These are phyloP conservation scores for Chymomyza costata DNA, from an alignment of 1,140 invertebrate genomes.

Conservation along the genomic window DNA sequence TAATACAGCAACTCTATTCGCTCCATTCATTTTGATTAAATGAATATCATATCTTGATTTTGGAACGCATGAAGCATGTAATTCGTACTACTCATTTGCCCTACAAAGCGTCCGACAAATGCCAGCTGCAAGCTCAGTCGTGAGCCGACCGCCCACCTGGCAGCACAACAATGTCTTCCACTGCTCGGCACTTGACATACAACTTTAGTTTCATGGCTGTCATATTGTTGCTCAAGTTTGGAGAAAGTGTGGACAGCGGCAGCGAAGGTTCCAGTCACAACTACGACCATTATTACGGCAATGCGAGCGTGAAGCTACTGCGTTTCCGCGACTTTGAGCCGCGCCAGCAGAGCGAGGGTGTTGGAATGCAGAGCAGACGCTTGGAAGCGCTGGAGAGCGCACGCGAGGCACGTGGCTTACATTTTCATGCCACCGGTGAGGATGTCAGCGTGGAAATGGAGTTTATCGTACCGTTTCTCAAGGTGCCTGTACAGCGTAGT, in stretches of 20 bases:
- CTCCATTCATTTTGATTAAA: constrained; percentile 33
- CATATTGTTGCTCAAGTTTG: constrained; percentile 15
- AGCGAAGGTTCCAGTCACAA: constrained; percentile 15
- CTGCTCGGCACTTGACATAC: constrained; percentile 14
- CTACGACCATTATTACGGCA: constrained; percentile 34
- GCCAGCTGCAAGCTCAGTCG: constrained; percentile 25
- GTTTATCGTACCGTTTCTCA: constrained; percentile 58
- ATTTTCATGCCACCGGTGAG: constrained; percentile 53
- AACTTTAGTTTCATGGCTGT: constrained; percentile 18
- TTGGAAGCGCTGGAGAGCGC: neutral
- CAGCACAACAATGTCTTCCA: constrained; percentile 42
- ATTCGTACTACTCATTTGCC: constrained; percentile 23
- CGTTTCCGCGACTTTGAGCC: constrained; percentile 67
- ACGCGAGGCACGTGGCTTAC: constrained; percentile 55
- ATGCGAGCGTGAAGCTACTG: constrained; percentile 31
- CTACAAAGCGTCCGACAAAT: constrained; percentile 18
- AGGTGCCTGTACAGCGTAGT: constrained; percentile 46
- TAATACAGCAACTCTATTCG: constrained; percentile 11
- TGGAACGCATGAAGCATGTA: constrained; percentile 42
- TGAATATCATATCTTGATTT: constrained; percentile 57
- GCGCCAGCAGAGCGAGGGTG: constrained; percentile 18
- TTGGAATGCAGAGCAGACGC: neutral
- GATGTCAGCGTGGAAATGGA: constrained; percentile 65
- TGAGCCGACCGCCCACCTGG: constrained; percentile 12
- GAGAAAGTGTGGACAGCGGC: no score